These are phyloP conservation scores for Forbesichthys papilliferus DNA, from an alignment of 2,113 vertebrate genomes.

Conservation along the genomic window DNA sequence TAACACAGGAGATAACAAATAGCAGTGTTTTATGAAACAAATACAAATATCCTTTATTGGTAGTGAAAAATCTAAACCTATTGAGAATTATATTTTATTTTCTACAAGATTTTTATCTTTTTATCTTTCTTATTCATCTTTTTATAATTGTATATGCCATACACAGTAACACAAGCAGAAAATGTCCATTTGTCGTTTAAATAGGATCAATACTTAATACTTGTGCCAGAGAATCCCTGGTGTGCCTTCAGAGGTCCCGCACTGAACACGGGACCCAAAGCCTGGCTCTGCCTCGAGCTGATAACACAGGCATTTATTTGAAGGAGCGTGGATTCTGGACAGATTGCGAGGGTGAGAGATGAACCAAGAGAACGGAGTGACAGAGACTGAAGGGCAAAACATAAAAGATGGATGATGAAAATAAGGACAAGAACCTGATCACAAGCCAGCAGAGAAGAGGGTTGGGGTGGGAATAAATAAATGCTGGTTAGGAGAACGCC, in stretches of 20 bases:
- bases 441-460: too few species aligned
- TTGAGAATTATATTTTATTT: too few species aligned
- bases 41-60: too few species aligned
- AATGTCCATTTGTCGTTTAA: constrained; percentile 5
- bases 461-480: too few species aligned
- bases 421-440: neutral
- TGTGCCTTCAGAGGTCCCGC: constrained; percentile 37
- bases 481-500: too few species aligned
- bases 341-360: constrained; percentile 45
- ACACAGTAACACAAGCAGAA: neutral
- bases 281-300: constrained; percentile 50
- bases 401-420: constrained; percentile 6
- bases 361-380: constrained; percentile 37
- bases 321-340: neutral
- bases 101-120: too few species aligned
- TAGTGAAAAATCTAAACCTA: too few species aligned
- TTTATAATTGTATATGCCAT: neutral
- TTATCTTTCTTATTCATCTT: too few species aligned
- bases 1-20: too few species aligned
- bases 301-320: constrained; percentile 56
- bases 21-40: too few species aligned
- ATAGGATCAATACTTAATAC: neutral
- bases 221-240: constrained; percentile 6
- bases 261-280: constrained; percentile 54
- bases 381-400: constrained; percentile 12